Evolutionary conservation across 2,797 vertebrate species (phyloP), one percentile per base, ranked within the genome.

Genomic region (Myotis vivesi): DNA sequence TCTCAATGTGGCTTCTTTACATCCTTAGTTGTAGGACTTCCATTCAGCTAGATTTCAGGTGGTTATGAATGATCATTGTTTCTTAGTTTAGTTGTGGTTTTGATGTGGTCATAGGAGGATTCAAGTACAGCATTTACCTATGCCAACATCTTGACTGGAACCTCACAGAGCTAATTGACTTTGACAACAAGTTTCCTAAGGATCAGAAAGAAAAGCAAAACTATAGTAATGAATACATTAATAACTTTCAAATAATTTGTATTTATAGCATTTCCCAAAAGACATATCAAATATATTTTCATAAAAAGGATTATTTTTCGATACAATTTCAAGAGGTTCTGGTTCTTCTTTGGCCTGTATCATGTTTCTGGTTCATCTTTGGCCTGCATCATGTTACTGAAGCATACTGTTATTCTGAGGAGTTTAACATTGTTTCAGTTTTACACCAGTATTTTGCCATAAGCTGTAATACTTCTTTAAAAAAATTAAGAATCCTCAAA

Each of bases 391-490:
- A 53, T 73, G 82, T 95, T 97, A 97, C 92, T 92, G 83, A 96
- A 94, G 55, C 96, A 96, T 94, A 94, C 73, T 95, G 91, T 92
- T 97, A 95, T 15, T 68, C 75, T 36, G 22, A 64, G 86, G 69
- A 57, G 83, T 71, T 97, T 96, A 87, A 97, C 93, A 95, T 96
- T 97, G 77, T 97, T 96, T 92, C 84, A 94, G 75, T 55, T 95
- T 96, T 75, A 2, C 69, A 97, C 93, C 89, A 96, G 64, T 95
- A 87, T 96, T 97, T 97, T 95, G 79, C 94, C 38, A 46, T 83
- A 96, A 95, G 92, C 53, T 82, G 38, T 83, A 87, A 87, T 73
- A 95, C 90, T 96, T 97, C 94, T 95, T 95, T 94, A 96, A 98
- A 97, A 96, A 44, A 55, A 30, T 23, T 23, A 97, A 36, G 55